phyloP scores from a whole-genome alignment of 2,113 vertebrate species.

The Heliornis fulica region DNA sequence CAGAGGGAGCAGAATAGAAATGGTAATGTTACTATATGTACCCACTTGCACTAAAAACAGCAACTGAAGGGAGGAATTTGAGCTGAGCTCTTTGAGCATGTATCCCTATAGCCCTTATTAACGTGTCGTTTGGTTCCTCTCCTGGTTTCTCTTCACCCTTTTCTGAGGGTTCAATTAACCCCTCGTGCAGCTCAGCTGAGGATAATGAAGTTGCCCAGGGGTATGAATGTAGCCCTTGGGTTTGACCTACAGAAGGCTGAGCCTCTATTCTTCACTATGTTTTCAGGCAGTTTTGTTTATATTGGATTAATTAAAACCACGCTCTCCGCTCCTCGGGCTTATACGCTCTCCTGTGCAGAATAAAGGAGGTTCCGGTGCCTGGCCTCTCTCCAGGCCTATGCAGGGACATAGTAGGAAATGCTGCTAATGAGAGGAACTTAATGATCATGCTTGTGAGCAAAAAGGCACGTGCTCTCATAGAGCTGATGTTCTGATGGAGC shows the following conservation, averaged over 20 bases:
- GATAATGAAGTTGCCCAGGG: constrained; percentile 3
- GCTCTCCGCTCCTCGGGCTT: neutral
- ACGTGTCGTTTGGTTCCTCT: neutral
- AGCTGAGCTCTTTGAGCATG: neutral
- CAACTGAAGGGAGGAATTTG: neutral
- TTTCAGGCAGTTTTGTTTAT: constrained; percentile 36
- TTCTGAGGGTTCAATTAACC: constrained; percentile 40
- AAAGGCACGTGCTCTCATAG: neutral
- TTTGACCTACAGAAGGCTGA: constrained; percentile 30
- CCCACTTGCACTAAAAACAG: neutral
- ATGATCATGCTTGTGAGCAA: neutral
- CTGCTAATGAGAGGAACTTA: neutral
- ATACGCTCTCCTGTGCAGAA: neutral
- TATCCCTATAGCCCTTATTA: neutral
- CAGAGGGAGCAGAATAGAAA: neutral
- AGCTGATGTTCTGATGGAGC: neutral
- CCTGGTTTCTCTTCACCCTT: constrained; percentile 5
- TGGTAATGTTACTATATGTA: neutral
- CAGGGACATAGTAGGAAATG: neutral
- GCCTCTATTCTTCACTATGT: neutral
- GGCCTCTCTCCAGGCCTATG: neutral
- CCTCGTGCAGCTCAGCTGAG: constrained; percentile 10
- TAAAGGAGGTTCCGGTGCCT: neutral
- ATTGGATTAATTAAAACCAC: constrained; percentile 32
- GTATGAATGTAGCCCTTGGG: neutral